A percentile compares a stretch with the other conserved stretches of the same genome.
Conservation (phyloP, 2,797 vertebrate genomes). For the Gallinago stenura region DNA sequence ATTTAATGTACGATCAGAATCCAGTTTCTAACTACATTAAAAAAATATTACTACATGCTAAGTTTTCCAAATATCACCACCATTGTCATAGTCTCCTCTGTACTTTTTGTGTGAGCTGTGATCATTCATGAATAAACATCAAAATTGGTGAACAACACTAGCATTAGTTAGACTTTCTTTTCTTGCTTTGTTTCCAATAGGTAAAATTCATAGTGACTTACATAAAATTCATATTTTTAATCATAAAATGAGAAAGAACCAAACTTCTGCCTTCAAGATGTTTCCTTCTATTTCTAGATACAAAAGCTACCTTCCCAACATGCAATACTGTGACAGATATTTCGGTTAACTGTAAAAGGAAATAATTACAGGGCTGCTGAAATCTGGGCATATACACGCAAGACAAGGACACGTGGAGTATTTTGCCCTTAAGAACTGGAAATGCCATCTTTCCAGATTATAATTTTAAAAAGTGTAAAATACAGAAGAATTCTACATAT, state of each 20-base stretch:
- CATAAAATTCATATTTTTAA: not conserved
- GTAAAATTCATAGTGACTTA: not conserved
- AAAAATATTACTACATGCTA: not conserved
- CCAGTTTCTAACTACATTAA: not conserved
- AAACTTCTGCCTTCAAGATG: not conserved
- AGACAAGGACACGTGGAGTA: not conserved
- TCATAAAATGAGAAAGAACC: not conserved
- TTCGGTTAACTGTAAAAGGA: not conserved
- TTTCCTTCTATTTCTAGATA: not conserved
- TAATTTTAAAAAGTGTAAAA: rapidly evolving
- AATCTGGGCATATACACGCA: not conserved
- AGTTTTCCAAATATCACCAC: not conserved
- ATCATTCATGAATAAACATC: not conserved
- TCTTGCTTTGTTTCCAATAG: not conserved
- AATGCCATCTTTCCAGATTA: not conserved
- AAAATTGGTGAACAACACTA: not conserved
- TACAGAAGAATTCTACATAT: not conserved
- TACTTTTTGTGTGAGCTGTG: not conserved
- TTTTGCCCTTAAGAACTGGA: not conserved
- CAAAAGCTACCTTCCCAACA: not conserved
- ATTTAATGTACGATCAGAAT: not conserved
- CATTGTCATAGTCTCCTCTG: not conserved
- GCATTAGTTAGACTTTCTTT: not conserved
- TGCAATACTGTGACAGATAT: not conserved
- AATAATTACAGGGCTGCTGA: not conserved